Evolutionary conservation across 2,888 invertebrate genomes (phyloP), one percentile per base, ranked within the genome.

Genomic region (Priocnemis perturbator): DNA sequence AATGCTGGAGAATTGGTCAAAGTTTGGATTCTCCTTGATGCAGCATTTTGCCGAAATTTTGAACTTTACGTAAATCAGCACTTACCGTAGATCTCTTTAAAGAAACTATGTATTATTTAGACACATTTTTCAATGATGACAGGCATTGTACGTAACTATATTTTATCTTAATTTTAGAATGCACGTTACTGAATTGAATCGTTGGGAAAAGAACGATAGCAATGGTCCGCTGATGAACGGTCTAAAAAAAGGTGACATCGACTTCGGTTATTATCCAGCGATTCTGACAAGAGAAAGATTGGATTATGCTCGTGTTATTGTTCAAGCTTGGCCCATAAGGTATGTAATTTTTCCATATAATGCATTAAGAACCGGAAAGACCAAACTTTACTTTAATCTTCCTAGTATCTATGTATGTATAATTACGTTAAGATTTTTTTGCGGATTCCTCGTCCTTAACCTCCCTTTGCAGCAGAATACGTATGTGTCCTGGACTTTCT

Each of bases 41-140:
- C 26, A 62, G 26, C 76, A 79, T 15, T 15, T 85, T 0, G 61
- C 77, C 0, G 76, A 83, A 1, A 73, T 83, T 37, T 85, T 71
- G 23, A 86, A 86, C 64, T 81, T 84, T 56, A 83, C 81, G 86
- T 86, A 73, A 82, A 20, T 45, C 17, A 20, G 11, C 19, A 11
- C 23, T 45, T 15, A 11, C 20, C 14, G 5, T 23, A n/a, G 26
- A 26, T 3, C 26, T 3, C 26, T 26, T 26, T 26, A 26, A 26
- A 26, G 26, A 5, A 5, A 26, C 3, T 26, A 5, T 26, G 26
- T n/a, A n/a, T n/a, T n/a, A n/a, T n/a, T n/a, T n/a, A n/a, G n/a
- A n/a, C n/a, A n/a, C n/a, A n/a, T n/a, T n/a, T n/a, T n/a, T n/a
- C n/a, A n/a, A n/a, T n/a, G n/a, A n/a, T n/a, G n/a, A n/a, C n/a